Conservation (phyloP, 2,113 vertebrate species). For the Turdus rufiventris region DNA sequence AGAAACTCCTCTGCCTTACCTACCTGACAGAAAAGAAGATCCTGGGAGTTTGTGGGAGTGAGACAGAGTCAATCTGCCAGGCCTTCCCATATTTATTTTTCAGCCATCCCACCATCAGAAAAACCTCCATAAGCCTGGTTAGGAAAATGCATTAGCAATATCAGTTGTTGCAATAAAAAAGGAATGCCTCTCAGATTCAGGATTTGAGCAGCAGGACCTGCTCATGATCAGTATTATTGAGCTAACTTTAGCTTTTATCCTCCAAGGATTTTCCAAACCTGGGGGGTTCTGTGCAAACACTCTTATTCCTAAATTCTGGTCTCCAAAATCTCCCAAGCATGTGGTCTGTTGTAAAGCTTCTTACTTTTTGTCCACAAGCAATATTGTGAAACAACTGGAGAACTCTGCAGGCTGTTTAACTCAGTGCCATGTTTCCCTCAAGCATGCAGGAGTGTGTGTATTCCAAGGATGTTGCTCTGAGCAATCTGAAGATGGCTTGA, state of each 20-base stretch:
- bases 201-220: not conserved
- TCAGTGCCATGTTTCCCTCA: not conserved
- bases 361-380: not conserved
- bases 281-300: rapidly evolving
- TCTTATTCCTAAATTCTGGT: not conserved
- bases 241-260: not conserved
- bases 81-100: not conserved
- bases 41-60: not conserved
- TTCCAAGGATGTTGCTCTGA: not conserved
- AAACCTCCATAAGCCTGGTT: not conserved
- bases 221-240: not conserved
- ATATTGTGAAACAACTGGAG: not conserved
- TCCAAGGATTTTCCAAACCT: not conserved
- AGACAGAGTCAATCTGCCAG: not conserved
- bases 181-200: not conserved
- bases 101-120: not conserved
- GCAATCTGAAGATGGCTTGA: not conserved
- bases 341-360: not conserved
- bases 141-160: not conserved
- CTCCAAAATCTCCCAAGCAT: not conserved
- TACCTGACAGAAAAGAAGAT: not conserved
- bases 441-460: not conserved
- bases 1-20: not conserved
- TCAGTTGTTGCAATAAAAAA: not conserved
- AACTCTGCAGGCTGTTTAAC: not conserved